Evolutionary conservation across 2,113 vertebrate species (phyloP).

Genomic region (Phylloscopus trochiloides): DNA sequence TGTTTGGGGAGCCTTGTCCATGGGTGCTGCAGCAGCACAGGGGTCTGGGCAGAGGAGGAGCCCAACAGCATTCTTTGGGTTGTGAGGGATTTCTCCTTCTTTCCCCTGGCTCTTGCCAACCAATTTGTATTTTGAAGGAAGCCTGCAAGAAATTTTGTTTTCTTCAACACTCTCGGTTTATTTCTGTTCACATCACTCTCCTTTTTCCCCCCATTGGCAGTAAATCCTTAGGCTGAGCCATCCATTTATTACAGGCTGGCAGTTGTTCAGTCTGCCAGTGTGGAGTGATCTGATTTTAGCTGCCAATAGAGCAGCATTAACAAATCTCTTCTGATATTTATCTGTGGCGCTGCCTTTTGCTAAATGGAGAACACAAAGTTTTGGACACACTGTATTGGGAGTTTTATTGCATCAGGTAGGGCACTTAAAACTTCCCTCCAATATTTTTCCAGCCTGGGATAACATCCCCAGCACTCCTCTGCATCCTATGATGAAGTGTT

Average conservation of each 20-base stretch:
- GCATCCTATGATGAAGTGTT: neutral
- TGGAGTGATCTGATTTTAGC: slow-evolving; percentile 49
- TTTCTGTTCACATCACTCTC: slow-evolving; percentile 27
- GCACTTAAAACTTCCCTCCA: slow-evolving; percentile 20
- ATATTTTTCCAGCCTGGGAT: neutral
- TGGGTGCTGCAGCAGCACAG: neutral
- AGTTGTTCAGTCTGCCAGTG: slow-evolving; percentile 49
- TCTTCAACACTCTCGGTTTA: slow-evolving; percentile 6
- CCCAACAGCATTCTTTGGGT: neutral
- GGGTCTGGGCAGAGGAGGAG: neutral
- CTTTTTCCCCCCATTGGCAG: slow-evolving; percentile 18
- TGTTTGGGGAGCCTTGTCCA: neutral
- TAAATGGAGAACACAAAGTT: slow-evolving; percentile 54
- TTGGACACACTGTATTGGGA: neutral
- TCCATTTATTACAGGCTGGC: slow-evolving; percentile 57
- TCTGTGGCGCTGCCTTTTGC: slow-evolving; percentile 56
- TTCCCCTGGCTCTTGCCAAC: neutral
- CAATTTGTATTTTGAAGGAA: slow-evolving; percentile 7
- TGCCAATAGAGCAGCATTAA: slow-evolving; percentile 67
- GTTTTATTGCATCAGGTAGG: slow-evolving; percentile 26
- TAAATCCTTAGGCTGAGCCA: slow-evolving; percentile 61
- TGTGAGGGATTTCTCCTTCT: neutral
- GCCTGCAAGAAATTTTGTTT: slow-evolving; percentile 27
- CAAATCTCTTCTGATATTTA: slow-evolving; percentile 67
- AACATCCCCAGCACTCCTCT: neutral